A percentile compares a stretch with the other conserved stretches of the same genome.
Conservation (phyloP, 2,797 vertebrate genomes). For the Poecilia wingei region DNA sequence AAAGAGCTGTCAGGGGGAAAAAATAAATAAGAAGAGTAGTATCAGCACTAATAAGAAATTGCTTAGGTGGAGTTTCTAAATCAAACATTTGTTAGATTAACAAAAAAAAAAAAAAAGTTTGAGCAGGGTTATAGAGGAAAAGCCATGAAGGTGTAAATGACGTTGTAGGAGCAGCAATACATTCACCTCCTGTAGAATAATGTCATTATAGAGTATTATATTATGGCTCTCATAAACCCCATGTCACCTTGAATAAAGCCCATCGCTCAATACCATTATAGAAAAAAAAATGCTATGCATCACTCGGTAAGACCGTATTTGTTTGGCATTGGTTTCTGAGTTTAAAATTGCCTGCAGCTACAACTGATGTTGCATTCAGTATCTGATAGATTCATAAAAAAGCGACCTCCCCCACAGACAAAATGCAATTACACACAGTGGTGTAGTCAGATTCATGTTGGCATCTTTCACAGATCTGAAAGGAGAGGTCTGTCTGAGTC, state of each 20-base stretch:
- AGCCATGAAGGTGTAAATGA: conserved; percentile 67
- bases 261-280: conserved; percentile 66
- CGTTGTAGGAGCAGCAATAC: conserved; percentile 63
- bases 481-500: conserved; percentile 68
- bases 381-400: conserved; percentile 23
- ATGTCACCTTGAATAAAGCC: conserved; percentile 75
- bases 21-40: conserved; percentile 47
- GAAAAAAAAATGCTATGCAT: conserved; percentile 62
- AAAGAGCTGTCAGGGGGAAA: conserved; percentile 35
- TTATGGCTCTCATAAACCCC: conserved; percentile 74
- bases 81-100: conserved; percentile 68
- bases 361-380: conserved; percentile 53
- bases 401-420: conserved; percentile 41
- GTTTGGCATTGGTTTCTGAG: conserved; percentile 63
- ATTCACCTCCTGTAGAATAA: conserved; percentile 66
- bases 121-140: conserved; percentile 39
- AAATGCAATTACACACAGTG: conserved; percentile 65
- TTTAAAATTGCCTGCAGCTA: conserved; percentile 64
- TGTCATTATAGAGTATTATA: conserved; percentile 71
- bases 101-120: conserved; percentile 44
- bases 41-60: conserved; percentile 49
- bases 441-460: conserved; percentile 60
- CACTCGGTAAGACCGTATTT: conserved; percentile 61
- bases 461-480: conserved; percentile 66
- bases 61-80: conserved; percentile 65